Evolutionary conservation across 2,888 invertebrate genomes (phyloP).

Genomic region (Netelia melanura): DNA sequence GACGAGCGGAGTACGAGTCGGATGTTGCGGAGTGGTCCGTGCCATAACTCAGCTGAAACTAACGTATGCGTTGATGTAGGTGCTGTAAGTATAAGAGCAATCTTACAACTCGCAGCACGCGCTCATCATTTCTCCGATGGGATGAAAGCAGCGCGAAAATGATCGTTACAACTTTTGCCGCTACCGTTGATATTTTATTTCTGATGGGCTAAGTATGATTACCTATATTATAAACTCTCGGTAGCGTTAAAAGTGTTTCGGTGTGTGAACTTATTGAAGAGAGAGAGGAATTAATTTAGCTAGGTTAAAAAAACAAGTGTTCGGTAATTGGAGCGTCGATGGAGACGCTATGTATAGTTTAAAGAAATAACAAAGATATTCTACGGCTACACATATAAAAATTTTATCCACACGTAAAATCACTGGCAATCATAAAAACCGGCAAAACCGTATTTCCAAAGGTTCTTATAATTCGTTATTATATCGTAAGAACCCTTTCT

Average conservation of each 20-base stretch:
- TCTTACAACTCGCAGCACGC: constrained; percentile 15
- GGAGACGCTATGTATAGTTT: no score
- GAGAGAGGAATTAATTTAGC: background rate
- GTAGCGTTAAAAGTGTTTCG: constrained; percentile 41
- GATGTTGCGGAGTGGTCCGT: constrained; percentile 2
- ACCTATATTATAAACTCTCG: constrained; percentile 32
- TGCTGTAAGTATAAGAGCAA: constrained; percentile 13
- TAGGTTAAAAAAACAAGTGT: background rate
- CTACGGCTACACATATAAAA: no score
- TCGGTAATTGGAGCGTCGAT: no score
- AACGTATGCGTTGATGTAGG: background rate
- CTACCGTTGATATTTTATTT: background rate
- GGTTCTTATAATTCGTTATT: no score
- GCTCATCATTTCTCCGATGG: constrained; percentile 21
- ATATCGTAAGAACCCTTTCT: no score
- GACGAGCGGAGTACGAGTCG: constrained; percentile 51
- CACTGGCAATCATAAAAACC: no score
- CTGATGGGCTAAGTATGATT: constrained; percentile 34
- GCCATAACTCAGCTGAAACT: constrained; percentile 35
- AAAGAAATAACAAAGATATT: no score
- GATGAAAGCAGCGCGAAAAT: constrained; percentile 56
- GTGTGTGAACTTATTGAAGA: background rate
- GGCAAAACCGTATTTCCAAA: no score
- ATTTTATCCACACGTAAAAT: no score
- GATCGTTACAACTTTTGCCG: constrained; percentile 52